Evolutionary conservation across 2,888 invertebrate genomes (phyloP).

Genomic region (Xanthorhoe designata): DNA sequence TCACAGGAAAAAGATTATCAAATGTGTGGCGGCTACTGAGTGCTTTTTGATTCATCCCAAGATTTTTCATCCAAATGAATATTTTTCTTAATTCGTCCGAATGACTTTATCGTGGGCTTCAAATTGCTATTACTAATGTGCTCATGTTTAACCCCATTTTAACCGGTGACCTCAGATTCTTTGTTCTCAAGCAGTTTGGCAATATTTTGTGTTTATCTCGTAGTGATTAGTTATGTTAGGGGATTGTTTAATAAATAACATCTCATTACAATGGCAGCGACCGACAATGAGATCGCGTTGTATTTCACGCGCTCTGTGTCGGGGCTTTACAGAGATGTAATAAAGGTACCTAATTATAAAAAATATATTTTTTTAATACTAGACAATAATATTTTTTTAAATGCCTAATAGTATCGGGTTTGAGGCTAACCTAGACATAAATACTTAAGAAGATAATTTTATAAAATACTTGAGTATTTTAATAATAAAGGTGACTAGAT

Average conservation of each 20-base stretch:
- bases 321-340: conserved; percentile 58
- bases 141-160: conserved; percentile 9
- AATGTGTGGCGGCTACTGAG: no score
- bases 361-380: not conserved
- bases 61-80: no score
- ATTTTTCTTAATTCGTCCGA: no score
- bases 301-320: conserved; percentile 67
- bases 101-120: not conserved
- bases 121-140: not conserved
- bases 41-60: no score
- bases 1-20: no score
- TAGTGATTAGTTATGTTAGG: conserved; percentile 70
- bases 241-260: conserved; percentile 79
- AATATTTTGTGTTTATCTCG: conserved; percentile 46
- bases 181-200: conserved; percentile 28
- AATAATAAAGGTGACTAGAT: no score
- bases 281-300: conserved; percentile 64
- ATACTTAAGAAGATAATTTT: no score
- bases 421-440: no score
- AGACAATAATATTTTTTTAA: no score
- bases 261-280: conserved; percentile 76
- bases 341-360: no score
- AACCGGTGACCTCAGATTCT: conserved; percentile 15
- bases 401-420: no score
- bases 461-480: no score